A percentile compares a stretch with the other conserved stretches of the same genome.
phyloP scores from a whole-genome alignment of 2,797 vertebrate genomes.

The Dendrocincla fuliginosa region DNA sequence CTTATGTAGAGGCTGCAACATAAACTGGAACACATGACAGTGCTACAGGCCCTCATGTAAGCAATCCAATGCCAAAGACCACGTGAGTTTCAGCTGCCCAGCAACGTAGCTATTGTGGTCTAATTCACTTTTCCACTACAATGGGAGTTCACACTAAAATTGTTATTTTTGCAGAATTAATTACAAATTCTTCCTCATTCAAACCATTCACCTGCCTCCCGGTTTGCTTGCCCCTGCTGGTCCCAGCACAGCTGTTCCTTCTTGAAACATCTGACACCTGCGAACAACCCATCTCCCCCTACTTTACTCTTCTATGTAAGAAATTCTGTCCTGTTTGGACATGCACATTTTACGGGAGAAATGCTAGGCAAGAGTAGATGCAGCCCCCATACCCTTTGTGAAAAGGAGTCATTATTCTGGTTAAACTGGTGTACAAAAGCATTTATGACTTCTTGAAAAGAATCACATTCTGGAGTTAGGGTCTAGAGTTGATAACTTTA shows the following conservation, averaged over 20 bases:
- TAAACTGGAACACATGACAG: background rate
- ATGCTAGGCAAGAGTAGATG: rapidly evolving
- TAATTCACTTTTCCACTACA: background rate
- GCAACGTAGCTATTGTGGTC: background rate
- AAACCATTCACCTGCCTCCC: background rate
- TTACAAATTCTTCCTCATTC: background rate
- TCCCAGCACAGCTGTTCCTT: background rate
- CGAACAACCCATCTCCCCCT: rapidly evolving
- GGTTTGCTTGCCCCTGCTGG: background rate
- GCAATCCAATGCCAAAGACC: background rate
- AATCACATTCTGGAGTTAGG: background rate
- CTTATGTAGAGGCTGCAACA: background rate
- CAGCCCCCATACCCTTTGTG: rapidly evolving
- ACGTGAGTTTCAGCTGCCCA: background rate
- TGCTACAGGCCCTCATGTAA: background rate
- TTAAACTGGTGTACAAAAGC: background rate
- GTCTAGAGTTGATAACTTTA: background rate
- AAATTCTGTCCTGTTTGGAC: background rate
- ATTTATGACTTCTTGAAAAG: background rate
- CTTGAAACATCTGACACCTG: background rate
- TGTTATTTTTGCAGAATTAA: background rate
- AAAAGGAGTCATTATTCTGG: rapidly evolving
- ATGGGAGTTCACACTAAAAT: background rate
- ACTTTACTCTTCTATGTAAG: rapidly evolving
- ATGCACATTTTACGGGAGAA: rapidly evolving